Conservation (phyloP, 35 echinoderm and acorn worm genomes). For the Ptychodera flava region DNA sequence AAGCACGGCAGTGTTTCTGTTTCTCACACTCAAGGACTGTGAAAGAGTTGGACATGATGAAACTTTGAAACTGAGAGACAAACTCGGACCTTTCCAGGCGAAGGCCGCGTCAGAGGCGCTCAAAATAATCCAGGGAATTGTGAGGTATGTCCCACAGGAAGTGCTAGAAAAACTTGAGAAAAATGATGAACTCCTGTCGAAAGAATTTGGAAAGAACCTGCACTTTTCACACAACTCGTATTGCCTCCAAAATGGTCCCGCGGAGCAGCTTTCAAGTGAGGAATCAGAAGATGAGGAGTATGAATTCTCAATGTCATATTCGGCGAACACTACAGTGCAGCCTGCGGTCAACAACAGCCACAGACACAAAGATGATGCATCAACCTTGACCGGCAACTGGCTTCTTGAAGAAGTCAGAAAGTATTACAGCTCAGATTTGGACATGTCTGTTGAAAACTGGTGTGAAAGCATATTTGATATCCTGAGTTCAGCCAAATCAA, state of each 20-base stretch:
- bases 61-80: slow-evolving; percentile 24
- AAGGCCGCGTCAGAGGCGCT: slow-evolving; percentile 21
- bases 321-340: neutral
- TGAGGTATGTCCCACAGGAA: slow-evolving; percentile 47
- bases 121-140: slow-evolving; percentile 18
- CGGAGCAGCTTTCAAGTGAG: neutral
- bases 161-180: neutral
- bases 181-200: neutral
- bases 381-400: slow-evolving; percentile 31
- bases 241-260: neutral
- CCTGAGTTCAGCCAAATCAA: slow-evolving; percentile 62
- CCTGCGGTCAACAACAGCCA: neutral
- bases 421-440: slow-evolving; percentile 22
- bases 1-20: slow-evolving; percentile 50
- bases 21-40: slow-evolving; percentile 45
- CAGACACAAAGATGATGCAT: neutral
- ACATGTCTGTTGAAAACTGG: slow-evolving; percentile 55
- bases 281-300: slow-evolving; percentile 22
- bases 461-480: slow-evolving; percentile 59
- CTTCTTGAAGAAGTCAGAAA: slow-evolving; percentile 50
- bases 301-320: neutral
- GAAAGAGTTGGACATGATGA: slow-evolving; percentile 45
- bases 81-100: slow-evolving; percentile 45
- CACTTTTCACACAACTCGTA: slow-evolving; percentile 47
- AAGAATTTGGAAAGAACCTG: slow-evolving; percentile 59